These are phyloP conservation scores for Porphyrio hochstetteri DNA, from an alignment of 2,113 vertebrate genomes.

Conservation along the genomic window DNA sequence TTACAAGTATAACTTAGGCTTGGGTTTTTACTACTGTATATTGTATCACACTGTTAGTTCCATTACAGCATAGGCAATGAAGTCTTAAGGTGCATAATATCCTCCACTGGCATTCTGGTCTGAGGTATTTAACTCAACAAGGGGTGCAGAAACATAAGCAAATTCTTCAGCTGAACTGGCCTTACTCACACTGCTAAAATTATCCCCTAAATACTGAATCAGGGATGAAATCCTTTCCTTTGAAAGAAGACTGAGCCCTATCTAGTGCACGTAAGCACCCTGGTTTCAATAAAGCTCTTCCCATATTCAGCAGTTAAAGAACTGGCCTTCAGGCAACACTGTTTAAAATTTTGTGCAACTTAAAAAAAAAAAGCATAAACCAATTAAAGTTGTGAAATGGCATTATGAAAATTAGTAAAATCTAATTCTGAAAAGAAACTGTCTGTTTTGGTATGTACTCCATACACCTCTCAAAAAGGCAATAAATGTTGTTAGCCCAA, in stretches of 20 bases:
- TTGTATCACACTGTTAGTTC: background rate
- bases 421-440: background rate
- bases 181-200: background rate
- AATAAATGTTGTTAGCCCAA: background rate
- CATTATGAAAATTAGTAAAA: background rate
- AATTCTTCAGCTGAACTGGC: background rate
- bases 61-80: background rate
- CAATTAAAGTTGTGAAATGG: slow-evolving; percentile 20
- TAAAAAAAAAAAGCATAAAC: background rate
- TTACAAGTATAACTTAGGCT: background rate
- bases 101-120: background rate
- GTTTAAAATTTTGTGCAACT: background rate
- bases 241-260: background rate
- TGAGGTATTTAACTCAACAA: background rate
- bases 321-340: background rate
- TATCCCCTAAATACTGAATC: background rate
- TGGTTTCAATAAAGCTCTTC: background rate
- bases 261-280: background rate
- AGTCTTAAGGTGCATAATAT: background rate
- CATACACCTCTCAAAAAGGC: background rate
- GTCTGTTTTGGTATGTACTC: background rate
- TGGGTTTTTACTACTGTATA: background rate
- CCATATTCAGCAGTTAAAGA: background rate
- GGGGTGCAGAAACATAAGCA: background rate
- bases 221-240: background rate